phyloP scores from a whole-genome alignment of 2,888 invertebrate genomes.

The Pimpla rufipes region DNA sequence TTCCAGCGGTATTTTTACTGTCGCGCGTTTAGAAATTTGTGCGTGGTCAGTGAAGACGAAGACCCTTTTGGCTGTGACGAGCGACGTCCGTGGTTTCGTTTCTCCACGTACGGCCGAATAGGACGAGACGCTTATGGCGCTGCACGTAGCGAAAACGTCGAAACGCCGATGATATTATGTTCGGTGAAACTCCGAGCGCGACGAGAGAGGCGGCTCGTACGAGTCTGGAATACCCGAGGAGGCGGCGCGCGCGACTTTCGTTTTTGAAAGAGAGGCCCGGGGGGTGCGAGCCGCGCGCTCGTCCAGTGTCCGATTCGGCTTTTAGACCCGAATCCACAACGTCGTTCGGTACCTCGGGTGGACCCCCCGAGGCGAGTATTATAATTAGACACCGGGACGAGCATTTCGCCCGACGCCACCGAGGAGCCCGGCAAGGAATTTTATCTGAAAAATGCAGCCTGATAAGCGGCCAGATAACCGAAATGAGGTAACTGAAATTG shows the following conservation, averaged over 20 bases:
- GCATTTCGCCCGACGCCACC: not conserved
- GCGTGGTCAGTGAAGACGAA: not conserved
- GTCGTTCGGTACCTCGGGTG: conserved; percentile 53
- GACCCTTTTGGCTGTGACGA: not conserved
- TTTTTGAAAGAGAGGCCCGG: conserved; percentile 77
- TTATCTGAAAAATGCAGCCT: not conserved
- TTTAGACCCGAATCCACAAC: conserved; percentile 31
- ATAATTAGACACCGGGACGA: conserved; percentile 27
- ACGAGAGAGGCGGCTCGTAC: conserved; percentile 73
- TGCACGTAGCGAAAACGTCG: conserved; percentile 72
- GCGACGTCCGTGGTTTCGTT: conserved; percentile 64
- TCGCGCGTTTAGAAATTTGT: not conserved
- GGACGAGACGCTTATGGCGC: conserved; percentile 15
- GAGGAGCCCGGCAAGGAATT: not conserved
- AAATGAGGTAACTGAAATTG: too few species aligned
- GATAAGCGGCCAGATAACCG: not conserved
- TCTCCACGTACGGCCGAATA: conserved; percentile 69
- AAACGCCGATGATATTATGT: conserved; percentile 68
- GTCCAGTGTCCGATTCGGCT: conserved; percentile 28
- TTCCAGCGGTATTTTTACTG: not conserved
- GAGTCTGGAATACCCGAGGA: conserved; percentile 82
- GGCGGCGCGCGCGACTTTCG: conserved; percentile 77
- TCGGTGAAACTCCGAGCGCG: conserved; percentile 80
- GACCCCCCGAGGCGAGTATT: conserved; percentile 33
- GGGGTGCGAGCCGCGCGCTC: conserved; percentile 20